A percentile compares a stretch with the other conserved stretches of the same genome.
Evolutionary conservation across 2,888 invertebrate genomes (phyloP).

Genomic region (Theretra japonica): DNA sequence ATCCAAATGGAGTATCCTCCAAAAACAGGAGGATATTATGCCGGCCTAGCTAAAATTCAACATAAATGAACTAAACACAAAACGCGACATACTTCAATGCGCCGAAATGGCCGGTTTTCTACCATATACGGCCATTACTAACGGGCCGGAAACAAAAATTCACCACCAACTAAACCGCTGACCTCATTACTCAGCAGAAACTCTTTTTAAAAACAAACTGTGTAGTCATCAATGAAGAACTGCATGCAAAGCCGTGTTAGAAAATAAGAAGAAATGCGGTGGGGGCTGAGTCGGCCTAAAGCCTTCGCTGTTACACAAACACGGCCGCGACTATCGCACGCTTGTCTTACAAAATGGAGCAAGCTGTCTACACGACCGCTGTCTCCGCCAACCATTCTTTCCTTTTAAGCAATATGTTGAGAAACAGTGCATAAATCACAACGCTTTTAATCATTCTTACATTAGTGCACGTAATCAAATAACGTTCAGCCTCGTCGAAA

Average conservation of each 20-base stretch:
- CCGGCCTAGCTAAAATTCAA: too few species aligned
- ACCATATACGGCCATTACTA: too few species aligned
- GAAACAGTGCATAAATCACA: conserved; percentile 8
- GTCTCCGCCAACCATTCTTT: conserved; percentile 10
- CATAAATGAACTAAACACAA: too few species aligned
- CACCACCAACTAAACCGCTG: neutral
- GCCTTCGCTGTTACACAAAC: conserved; percentile 25
- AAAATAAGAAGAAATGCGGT: conserved; percentile 18
- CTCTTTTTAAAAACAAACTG: neutral
- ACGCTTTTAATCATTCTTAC: conserved; percentile 3
- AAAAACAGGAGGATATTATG: too few species aligned
- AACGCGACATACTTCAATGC: too few species aligned
- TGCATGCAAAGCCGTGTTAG: neutral
- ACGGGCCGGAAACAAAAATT: too few species aligned
- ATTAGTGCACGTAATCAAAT: neutral
- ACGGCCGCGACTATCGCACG: conserved; percentile 10
- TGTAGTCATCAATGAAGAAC: neutral
- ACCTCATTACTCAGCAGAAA: neutral
- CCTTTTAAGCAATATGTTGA: conserved; percentile 5
- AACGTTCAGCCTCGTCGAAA: neutral
- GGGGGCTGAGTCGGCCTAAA: conserved; percentile 20
- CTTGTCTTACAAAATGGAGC: conserved; percentile 27
- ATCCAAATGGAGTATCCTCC: too few species aligned
- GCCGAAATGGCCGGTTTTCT: too few species aligned
- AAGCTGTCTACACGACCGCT: conserved; percentile 16